Percentiles rank a stretch among this genome's conserved stretches.
These are phyloP conservation scores for Xiphophorus birchmanni DNA, from an alignment of 2,797 vertebrate genomes.

Conservation along the genomic window DNA sequence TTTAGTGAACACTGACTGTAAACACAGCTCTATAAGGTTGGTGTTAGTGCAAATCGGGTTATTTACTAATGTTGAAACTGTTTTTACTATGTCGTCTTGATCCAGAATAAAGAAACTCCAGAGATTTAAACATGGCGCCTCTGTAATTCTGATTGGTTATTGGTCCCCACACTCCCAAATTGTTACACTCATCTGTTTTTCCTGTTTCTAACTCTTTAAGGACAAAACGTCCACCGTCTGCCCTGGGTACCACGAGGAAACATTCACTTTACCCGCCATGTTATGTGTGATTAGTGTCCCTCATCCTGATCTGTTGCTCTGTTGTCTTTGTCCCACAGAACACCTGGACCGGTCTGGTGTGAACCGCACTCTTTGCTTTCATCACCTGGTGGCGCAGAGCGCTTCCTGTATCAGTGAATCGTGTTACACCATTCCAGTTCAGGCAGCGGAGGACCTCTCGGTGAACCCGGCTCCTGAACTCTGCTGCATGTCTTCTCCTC, in stretches of 20 bases:
- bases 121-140: background rate
- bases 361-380: slow-evolving; percentile 11
- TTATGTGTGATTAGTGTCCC: background rate
- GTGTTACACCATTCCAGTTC: slow-evolving; percentile 2
- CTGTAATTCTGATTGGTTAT: background rate
- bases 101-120: background rate
- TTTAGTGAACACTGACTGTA: background rate
- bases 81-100: background rate
- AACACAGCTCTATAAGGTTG: background rate
- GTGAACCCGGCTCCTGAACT: slow-evolving; percentile 2
- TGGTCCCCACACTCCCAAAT: background rate
- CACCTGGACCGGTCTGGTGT: background rate
- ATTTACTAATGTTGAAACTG: background rate
- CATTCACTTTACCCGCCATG: background rate
- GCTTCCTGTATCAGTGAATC: slow-evolving; percentile 8
- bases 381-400: slow-evolving; percentile 13
- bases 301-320: background rate
- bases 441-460: slow-evolving; percentile 10
- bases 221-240: background rate
- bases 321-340: slow-evolving; percentile 13
- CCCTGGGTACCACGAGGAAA: background rate
- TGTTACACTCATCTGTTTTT: background rate
- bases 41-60: background rate
- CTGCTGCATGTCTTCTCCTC: slow-evolving; percentile 18
- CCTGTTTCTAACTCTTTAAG: background rate